Evolutionary conservation across 2,113 vertebrate genomes (phyloP), one percentile per base, ranked within the genome.

Genomic region (Boulengeromyrus knoepffleri): DNA sequence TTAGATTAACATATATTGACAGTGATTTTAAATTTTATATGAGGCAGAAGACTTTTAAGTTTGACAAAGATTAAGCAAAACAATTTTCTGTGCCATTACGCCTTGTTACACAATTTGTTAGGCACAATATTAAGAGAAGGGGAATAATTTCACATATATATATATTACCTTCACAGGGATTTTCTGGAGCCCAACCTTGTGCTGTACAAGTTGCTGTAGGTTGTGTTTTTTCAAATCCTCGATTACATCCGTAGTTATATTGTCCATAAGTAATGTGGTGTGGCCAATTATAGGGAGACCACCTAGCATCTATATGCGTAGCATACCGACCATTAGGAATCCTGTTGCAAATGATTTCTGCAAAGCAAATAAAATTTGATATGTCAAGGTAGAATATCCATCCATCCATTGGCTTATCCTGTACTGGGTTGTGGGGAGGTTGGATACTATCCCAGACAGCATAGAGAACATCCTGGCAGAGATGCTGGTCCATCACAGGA

Each of bases 211-310:
- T 31, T 31, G 62, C n/a, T 70, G n/a, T 70, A 27, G 2, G n/a
- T 31, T 70, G 62, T 70, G 3, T 12, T 31, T 70, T 31, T 70
- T 3, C 31, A 70, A 27, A 70, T 31, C 62, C 9, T 70, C 0
- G 0, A 31, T 66, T 12, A 66, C 62, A 66, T 13, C 1, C 3
- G 3, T 66, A 66, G 9, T 1, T 13, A 27, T 66, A 13, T 27
- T 1, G 1, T 66, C 62, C 62, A 31, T 27, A 31, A 1, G n/a
- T 27, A n/a, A 62, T n/a, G 58, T 0, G 58, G n/a, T 0, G 0
- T 12, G 0, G 0, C 62, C 0, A 4, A 27, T 3, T 0, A 52
- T 52, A 9, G 3, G 0, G 3, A 1, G 1, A 13, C 49, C 49
- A 13, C 49, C 12, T 0, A 13, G 2, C 2, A 50, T 13, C 0